Percentiles rank a stretch among this genome's conserved stretches.
phyloP scores from a whole-genome alignment of 2,797 vertebrate genomes.

The Prunella strophiata region DNA sequence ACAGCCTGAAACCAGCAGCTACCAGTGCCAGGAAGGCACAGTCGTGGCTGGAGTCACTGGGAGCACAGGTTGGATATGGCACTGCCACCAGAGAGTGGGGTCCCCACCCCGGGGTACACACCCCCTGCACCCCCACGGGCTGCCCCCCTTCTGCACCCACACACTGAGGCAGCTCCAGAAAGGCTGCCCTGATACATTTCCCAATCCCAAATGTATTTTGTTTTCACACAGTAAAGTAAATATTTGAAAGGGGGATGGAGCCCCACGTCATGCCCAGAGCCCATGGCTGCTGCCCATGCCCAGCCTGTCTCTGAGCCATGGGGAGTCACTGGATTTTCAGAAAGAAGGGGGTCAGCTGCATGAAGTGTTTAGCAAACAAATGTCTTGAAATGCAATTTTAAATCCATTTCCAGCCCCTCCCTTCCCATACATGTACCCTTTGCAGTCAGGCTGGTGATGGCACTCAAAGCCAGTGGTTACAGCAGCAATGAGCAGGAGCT shows the following conservation, averaged over 20 bases:
- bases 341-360: background rate
- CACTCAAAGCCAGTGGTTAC: fast-evolving
- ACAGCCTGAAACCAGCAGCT: background rate
- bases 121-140: background rate
- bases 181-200: background rate
- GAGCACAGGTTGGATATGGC: background rate
- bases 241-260: background rate
- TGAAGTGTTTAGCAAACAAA: background rate
- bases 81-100: fast-evolving
- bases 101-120: fast-evolving
- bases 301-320: background rate
- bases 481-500: background rate
- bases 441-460: fast-evolving
- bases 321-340: background rate
- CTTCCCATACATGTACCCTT: fast-evolving
- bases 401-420: background rate
- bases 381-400: background rate
- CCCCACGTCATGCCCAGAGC: background rate
- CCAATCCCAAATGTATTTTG: background rate
- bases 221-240: background rate
- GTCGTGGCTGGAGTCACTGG: fast-evolving
- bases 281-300: background rate
- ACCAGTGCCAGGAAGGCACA: background rate
- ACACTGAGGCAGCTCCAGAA: background rate
- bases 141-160: background rate